A percentile compares a stretch with the other conserved stretches of the same genome.
Conservation (phyloP, 2,888 invertebrate genomes). For the Terebella lapidaria region DNA sequence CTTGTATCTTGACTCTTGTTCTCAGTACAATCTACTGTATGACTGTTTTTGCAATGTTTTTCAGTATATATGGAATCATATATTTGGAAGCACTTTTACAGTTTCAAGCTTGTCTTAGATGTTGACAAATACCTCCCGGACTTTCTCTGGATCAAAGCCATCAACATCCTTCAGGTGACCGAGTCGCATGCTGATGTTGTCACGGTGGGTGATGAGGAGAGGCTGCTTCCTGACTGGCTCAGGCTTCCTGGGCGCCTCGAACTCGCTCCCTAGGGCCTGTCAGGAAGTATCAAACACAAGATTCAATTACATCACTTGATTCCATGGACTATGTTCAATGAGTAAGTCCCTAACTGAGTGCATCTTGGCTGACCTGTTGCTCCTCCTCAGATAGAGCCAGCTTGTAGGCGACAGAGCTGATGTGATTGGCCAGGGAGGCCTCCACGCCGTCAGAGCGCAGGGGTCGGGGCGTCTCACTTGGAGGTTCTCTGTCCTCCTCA, state of each 20-base stretch:
- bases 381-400: conserved; percentile 46
- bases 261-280: conserved; percentile 33
- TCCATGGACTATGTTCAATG: too few species aligned
- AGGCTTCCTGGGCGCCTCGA: conserved; percentile 30
- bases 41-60: too few species aligned
- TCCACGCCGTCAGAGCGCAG: conserved; percentile 42
- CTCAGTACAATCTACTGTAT: too few species aligned
- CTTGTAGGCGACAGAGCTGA: conserved; percentile 40
- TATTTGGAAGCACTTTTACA: too few species aligned
- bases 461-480: conserved; percentile 39
- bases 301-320: too few species aligned
- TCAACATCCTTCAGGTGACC: conserved; percentile 38
- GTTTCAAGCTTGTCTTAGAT: too few species aligned
- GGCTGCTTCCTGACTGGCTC: conserved; percentile 34
- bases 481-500: conserved; percentile 40
- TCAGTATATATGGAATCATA: too few species aligned
- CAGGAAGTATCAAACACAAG: too few species aligned
- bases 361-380: conserved; percentile 36
- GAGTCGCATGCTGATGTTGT: conserved; percentile 38
- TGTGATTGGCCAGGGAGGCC: conserved; percentile 35
- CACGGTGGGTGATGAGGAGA: conserved; percentile 38
- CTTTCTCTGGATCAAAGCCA: conserved; percentile 38
- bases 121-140: too few species aligned
- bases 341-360: too few species aligned
- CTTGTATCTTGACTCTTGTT: too few species aligned